Conservation (phyloP, 2,888 invertebrate species). For the Pachycephus smyrnensis region DNA sequence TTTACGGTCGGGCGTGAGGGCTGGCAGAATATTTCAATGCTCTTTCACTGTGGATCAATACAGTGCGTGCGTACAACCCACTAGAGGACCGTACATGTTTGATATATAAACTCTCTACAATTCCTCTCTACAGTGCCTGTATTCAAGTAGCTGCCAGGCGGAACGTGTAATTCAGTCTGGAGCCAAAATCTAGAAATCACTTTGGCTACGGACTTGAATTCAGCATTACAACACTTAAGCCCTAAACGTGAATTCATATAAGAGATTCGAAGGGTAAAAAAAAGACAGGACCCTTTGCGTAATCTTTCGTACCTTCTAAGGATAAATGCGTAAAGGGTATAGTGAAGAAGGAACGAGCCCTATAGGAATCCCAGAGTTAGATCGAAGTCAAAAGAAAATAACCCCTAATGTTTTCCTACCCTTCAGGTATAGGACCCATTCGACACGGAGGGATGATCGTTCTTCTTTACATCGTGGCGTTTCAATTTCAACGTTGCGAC, state of each 20-base stretch:
- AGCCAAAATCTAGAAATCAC: background rate
- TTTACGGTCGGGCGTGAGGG: constrained; percentile 15
- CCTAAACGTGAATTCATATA: background rate
- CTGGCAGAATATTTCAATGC: constrained; percentile 19
- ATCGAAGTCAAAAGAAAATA: background rate
- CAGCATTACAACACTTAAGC: background rate
- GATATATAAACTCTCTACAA: background rate
- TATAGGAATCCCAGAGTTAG: background rate
- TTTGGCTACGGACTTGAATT: background rate
- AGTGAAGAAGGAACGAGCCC: background rate
- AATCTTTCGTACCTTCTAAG: background rate
- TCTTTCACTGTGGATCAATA: constrained; percentile 21
- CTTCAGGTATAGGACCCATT: background rate
- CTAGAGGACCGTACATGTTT: background rate
- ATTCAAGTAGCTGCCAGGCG: background rate
- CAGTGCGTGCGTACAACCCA: constrained; percentile 8
- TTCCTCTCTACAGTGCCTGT: background rate
- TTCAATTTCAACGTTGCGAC: background rate
- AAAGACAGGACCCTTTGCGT: background rate
- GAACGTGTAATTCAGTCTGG: background rate
- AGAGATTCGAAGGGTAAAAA: background rate
- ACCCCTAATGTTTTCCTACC: background rate
- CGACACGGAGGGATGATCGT: background rate
- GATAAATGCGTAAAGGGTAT: background rate
- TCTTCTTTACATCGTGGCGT: background rate